Conservation (phyloP, 2,113 vertebrate species). For the Macquaria australasica region DNA sequence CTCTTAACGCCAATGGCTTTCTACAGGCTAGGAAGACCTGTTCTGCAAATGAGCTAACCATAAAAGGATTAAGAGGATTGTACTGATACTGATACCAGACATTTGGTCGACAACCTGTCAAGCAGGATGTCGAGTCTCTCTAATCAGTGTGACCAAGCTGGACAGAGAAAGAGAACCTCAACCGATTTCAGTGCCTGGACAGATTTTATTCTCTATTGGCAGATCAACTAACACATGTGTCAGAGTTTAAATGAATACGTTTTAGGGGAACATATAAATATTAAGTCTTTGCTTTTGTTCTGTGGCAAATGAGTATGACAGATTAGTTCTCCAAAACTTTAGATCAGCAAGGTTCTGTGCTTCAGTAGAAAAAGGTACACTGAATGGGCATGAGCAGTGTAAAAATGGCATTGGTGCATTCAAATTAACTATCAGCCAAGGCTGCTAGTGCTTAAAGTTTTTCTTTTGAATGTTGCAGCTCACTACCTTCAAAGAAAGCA, state of each 20-base stretch:
- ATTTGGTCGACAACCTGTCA: not conserved
- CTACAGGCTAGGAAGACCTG: not conserved
- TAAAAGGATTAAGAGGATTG: not conserved
- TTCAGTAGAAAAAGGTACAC: not conserved
- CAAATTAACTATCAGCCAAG: not conserved
- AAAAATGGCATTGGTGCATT: not conserved
- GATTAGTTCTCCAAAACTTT: not conserved
- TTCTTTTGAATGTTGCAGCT: constrained; percentile 55
- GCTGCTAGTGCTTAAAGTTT: not conserved
- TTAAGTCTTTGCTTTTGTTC: not conserved
- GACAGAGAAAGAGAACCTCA: not conserved
- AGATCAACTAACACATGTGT: not conserved
- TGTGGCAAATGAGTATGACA: not conserved
- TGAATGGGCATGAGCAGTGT: not conserved
- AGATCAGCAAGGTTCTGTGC: not conserved
- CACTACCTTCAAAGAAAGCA: not conserved
- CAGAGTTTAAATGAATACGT: not conserved
- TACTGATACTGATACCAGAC: not conserved
- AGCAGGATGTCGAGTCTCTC: not conserved
- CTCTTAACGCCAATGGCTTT: not conserved
- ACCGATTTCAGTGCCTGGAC: not conserved
- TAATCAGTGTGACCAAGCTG: not conserved
- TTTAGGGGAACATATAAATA: not conserved
- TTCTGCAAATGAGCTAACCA: not conserved
- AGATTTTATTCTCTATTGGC: not conserved